Conservation (phyloP, 2,888 invertebrate species). For the Andricus curvator region DNA sequence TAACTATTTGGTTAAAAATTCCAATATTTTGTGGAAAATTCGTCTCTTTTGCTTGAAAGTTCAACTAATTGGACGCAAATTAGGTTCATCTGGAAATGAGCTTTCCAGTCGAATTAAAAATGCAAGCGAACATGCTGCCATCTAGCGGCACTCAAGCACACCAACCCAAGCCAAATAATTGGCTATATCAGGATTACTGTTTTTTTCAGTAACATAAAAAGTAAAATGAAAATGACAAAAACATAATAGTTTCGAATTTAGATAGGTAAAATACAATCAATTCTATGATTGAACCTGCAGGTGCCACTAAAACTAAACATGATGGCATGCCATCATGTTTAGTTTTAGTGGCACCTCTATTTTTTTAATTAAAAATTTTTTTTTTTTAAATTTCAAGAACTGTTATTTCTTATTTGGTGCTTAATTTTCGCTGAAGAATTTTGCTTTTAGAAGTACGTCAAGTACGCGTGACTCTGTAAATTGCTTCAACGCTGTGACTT, state of each 20-base stretch:
- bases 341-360: not conserved
- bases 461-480: slow-evolving; percentile 23
- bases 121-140: too few relatives aligned
- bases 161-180: too few relatives aligned
- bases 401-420: slow-evolving; percentile 1
- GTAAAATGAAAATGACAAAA: not conserved
- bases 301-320: not conserved
- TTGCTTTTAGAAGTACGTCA: not conserved
- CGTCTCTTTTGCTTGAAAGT: too few relatives aligned
- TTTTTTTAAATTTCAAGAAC: not conserved
- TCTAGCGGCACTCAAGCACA: too few relatives aligned
- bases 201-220: too few relatives aligned
- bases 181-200: too few relatives aligned
- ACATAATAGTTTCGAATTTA: not conserved
- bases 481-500: not conserved
- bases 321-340: not conserved
- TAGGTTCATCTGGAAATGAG: too few relatives aligned
- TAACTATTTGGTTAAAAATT: too few relatives aligned
- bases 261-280: not conserved
- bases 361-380: not conserved
- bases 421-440: not conserved
- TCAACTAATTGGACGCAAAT: too few relatives aligned
- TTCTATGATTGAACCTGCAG: not conserved
- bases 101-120: too few relatives aligned
- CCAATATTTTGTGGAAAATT: too few relatives aligned